These are phyloP conservation scores for Thalassoma bifasciatum DNA, from an alignment of 2,113 vertebrate species.

Conservation along the genomic window DNA sequence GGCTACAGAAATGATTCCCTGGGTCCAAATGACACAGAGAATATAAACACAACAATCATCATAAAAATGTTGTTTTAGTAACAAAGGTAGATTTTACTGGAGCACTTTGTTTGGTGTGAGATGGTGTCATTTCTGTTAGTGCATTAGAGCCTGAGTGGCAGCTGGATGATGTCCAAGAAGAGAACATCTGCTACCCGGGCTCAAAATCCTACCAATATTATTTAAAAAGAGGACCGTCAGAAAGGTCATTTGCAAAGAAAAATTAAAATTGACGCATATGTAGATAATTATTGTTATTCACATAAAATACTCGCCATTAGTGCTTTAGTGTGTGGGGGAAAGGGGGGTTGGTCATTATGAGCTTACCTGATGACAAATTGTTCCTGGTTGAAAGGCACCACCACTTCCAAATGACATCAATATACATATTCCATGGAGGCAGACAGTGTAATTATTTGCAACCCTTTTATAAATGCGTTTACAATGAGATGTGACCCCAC, in stretches of 20 bases:
- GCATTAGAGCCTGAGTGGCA: conserved; percentile 48
- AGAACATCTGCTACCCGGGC: conserved; percentile 44
- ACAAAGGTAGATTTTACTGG: conserved; percentile 7
- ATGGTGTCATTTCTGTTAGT: conserved; percentile 20
- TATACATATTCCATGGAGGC: conserved; percentile 62
- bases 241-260: conserved; percentile 67
- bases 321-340: conserved; percentile 61
- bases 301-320: conserved; percentile 75
- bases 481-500: conserved; percentile 68
- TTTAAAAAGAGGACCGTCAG: conserved; percentile 64
- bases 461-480: conserved; percentile 60
- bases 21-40: not conserved
- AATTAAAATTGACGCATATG: conserved; percentile 74
- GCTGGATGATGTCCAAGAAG: conserved; percentile 32
- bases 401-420: conserved; percentile 67
- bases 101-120: conserved; percentile 8
- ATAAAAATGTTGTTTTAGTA: not conserved
- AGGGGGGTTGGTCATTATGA: conserved; percentile 66
- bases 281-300: conserved; percentile 83
- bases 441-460: conserved; percentile 58
- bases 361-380: conserved; percentile 70
- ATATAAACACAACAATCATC: not conserved
- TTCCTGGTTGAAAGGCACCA: conserved; percentile 63
- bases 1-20: not conserved
- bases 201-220: conserved; percentile 32